These are phyloP conservation scores for Calyptommatus sinebrachiatus DNA, from an alignment of 2,113 vertebrate genomes.

Conservation along the genomic window DNA sequence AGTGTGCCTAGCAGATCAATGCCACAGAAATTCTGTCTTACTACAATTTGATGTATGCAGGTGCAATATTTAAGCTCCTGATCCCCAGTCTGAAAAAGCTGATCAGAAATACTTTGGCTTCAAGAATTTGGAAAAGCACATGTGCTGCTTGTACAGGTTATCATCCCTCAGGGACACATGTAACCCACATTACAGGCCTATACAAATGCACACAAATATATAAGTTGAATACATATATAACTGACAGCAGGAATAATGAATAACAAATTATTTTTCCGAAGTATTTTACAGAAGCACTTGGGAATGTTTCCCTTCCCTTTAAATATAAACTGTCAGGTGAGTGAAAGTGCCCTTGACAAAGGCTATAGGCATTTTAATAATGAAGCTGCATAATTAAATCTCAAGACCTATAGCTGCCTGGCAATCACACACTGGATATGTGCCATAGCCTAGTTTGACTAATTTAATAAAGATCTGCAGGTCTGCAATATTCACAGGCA, in stretches of 20 bases:
- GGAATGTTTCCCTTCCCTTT: not conserved
- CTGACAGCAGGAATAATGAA: too few species aligned
- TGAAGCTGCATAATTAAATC: slow-evolving; percentile 34
- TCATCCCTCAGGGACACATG: not conserved
- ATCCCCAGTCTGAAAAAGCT: not conserved
- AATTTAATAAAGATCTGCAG: not conserved
- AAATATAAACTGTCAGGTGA: slow-evolving; percentile 17
- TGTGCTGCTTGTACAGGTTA: not conserved
- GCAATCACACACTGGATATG: not conserved
- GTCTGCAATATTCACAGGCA: slow-evolving; percentile 15
- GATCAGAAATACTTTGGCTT: not conserved
- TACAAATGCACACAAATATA: too few species aligned
- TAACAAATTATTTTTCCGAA: too few species aligned
- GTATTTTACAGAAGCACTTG: not conserved
- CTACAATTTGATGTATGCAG: too few species aligned
- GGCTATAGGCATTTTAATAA: slow-evolving; percentile 25
- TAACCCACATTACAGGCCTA: not conserved
- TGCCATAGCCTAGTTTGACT: slow-evolving; percentile 14
- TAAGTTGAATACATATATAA: too few species aligned
- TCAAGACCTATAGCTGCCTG: slow-evolving; percentile 29
- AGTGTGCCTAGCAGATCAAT: not conserved
- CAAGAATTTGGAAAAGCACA: not conserved
- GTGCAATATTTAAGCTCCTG: not conserved
- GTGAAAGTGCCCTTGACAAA: slow-evolving; percentile 17
- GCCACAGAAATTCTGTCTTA: not conserved